Conservation (phyloP, 2,888 invertebrate genomes). For the Metopia argyrocephala region DNA sequence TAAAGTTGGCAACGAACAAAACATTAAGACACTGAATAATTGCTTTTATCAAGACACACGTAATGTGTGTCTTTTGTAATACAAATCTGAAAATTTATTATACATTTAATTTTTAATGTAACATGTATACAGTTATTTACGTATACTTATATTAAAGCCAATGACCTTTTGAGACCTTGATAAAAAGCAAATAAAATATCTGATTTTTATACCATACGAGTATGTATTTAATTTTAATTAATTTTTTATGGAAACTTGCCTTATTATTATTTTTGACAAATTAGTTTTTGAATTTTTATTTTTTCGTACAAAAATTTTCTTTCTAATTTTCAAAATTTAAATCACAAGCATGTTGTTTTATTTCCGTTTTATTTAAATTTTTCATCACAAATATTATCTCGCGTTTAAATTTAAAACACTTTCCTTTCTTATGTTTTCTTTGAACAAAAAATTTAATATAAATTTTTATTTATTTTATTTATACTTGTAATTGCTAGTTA, state of each 20-base stretch:
- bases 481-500: conserved; percentile 25
- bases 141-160: background rate
- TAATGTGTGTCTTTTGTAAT: too few relatives aligned
- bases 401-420: too few relatives aligned
- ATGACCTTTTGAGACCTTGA: conserved; percentile 52
- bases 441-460: background rate
- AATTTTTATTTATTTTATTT: background rate
- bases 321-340: background rate
- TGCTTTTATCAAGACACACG: too few relatives aligned
- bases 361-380: background rate
- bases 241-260: conserved; percentile 1
- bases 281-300: background rate
- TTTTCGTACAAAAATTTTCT: background rate
- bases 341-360: too few relatives aligned
- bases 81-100: too few relatives aligned
- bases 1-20: too few relatives aligned
- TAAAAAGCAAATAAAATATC: background rate
- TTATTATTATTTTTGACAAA: background rate
- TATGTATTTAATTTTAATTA: background rate
- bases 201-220: background rate
- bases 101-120: background rate
- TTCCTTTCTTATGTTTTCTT: too few relatives aligned
- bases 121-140: background rate
- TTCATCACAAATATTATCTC: background rate
- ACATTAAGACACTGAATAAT: too few relatives aligned